Base-by-base conservation (phyloP, 2,113 vertebrate genomes). In the Xiphorhynchus elegans region DNA sequence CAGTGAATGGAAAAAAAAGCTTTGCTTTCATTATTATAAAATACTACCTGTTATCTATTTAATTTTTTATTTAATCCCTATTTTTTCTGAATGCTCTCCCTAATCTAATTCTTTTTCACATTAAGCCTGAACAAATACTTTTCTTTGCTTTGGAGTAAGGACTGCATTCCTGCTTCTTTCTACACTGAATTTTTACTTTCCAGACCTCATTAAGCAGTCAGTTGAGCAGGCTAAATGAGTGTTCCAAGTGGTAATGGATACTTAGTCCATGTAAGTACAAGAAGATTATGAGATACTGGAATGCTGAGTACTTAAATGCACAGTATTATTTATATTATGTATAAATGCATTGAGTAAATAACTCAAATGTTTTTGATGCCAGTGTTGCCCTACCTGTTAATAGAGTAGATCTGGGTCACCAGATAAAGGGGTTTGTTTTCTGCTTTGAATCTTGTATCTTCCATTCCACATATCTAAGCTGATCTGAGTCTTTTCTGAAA, bases 141-240 rank as follows among this genome's bases (percentile, higher is more conserved):
- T 17, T 2, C 42, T 37, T 44, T 55, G 24, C 64, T 80, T 50
- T 77, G n/a, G 10, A 53, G 47, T 12, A 50, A 47, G 67, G 4
- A 37, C 12, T 39, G 17, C 10, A 21, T 6, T 2, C 21, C 7
- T 55, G 28, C 35, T 69, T 47, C 55, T 39, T 80, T 64, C 80
- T 70, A 2, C 44, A 1, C 4, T 80, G 46, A 79, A 25, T 53
- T 94, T 88, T 88, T 58, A 13, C 82, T 92, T 92, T 68, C 31
- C 75, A 94, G 90, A 73, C 55, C 31, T 96, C 94, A 94, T 95
- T 96, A 96, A 70, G 90, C 93, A 95, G 90, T 93, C 94, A 94
- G 92, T 93, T 93, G 94, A 97, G 95, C 92, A 92, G 62, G 50
- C 86, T 90, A 93, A 97, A 94, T 90, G 94, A 94, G 56, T 58